phyloP scores from a whole-genome alignment of 2,888 invertebrate genomes.

The Calephelis perditalis region DNA sequence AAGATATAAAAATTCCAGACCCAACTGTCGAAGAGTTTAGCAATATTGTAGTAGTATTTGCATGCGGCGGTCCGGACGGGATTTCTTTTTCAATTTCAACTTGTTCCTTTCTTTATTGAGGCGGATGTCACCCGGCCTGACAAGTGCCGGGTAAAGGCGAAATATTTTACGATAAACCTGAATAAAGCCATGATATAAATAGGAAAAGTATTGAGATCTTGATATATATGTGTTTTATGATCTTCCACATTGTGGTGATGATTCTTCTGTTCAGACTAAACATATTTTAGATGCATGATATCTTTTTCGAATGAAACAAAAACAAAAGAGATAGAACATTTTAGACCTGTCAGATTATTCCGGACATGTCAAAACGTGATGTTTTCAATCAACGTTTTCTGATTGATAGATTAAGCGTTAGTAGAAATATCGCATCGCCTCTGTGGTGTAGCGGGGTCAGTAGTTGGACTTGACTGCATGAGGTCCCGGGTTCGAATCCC shows the following conservation, averaged over 20 bases:
- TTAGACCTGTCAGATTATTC: too few relatives aligned
- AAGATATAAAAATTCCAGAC: slow-evolving; percentile 22
- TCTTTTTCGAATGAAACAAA: too few relatives aligned
- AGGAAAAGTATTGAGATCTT: slow-evolving; percentile 6
- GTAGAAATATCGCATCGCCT: too few relatives aligned
- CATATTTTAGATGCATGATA: too few relatives aligned
- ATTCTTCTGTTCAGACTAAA: too few relatives aligned
- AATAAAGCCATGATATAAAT: slow-evolving; percentile 11
- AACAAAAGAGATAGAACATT: too few relatives aligned
- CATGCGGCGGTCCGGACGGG: slow-evolving; percentile 41
- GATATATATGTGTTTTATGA: slow-evolving; percentile 1
- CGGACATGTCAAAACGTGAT: too few relatives aligned
- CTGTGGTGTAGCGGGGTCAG: too few relatives aligned
- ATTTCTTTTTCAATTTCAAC: slow-evolving; percentile 72
- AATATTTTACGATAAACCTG: slow-evolving; percentile 18
- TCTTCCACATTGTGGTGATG: neutral
- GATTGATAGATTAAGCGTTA: too few relatives aligned
- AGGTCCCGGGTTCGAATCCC: too few relatives aligned
- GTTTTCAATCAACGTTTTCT: too few relatives aligned
- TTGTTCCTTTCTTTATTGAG: slow-evolving; percentile 63
- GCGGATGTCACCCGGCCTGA: slow-evolving; percentile 50
- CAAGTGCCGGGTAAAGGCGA: slow-evolving; percentile 29
- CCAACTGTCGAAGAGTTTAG: slow-evolving; percentile 36
- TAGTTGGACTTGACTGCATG: too few relatives aligned
- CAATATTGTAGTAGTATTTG: slow-evolving; percentile 57